A percentile compares a stretch with the other conserved stretches of the same genome.
Conservation (phyloP, 2,113 vertebrate genomes). For the Bubo blakistoni region DNA sequence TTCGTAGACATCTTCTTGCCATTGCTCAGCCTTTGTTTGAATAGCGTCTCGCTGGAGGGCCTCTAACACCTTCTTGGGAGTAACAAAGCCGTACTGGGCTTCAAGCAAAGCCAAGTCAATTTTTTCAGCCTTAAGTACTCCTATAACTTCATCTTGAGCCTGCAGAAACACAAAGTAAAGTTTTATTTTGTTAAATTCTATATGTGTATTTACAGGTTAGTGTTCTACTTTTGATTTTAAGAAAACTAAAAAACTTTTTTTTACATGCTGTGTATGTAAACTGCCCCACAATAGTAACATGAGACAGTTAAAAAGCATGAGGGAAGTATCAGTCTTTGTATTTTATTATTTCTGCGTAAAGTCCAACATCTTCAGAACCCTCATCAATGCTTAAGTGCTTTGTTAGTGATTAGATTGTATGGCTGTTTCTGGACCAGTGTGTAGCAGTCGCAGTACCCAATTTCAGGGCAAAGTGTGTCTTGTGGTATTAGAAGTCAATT, state of each 20-base stretch:
- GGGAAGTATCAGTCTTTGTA: not conserved
- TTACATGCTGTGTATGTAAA: not conserved
- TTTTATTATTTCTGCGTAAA: not conserved
- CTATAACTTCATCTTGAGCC: conserved; percentile 97
- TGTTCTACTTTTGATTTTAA: not conserved
- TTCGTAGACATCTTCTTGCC: conserved; percentile 92
- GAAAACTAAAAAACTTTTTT: not conserved
- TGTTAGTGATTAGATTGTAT: not conserved
- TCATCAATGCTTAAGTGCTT: not conserved
- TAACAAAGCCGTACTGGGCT: conserved; percentile 93
- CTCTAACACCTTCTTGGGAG: conserved; percentile 89
- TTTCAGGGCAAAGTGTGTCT: not conserved
- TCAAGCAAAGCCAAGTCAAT: conserved; percentile 91
- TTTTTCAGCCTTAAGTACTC: conserved; percentile 93
- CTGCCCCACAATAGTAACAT: not conserved
- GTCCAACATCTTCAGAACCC: not conserved
- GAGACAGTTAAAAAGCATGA: not conserved
- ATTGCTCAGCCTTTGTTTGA: conserved; percentile 79
- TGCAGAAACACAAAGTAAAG: conserved; percentile 67
- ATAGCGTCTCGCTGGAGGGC: conserved; percentile 92
- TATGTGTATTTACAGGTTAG: not conserved
- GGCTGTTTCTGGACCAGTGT: not conserved
- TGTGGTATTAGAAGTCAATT: not conserved
- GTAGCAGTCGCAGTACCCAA: not conserved
- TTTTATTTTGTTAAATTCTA: conserved; percentile 18